These are phyloP conservation scores for Netelia inedita DNA, from an alignment of 2,888 invertebrate genomes.

Conservation along the genomic window DNA sequence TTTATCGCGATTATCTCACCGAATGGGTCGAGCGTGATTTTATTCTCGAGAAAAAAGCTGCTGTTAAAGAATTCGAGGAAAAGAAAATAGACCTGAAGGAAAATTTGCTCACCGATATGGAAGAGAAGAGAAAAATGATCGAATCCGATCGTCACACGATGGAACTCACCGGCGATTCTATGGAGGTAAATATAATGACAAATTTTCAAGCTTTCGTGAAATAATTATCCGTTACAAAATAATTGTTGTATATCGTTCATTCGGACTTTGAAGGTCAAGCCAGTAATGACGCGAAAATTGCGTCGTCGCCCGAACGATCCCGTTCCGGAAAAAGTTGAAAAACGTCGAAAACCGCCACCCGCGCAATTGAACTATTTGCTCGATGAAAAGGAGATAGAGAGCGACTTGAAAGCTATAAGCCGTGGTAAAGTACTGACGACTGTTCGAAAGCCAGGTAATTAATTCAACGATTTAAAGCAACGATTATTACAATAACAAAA, in stretches of 20 bases:
- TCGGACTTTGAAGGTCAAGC: conserved; percentile 89
- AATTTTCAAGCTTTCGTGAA: not conserved
- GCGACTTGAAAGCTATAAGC: conserved; percentile 93
- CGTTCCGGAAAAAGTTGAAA: conserved; percentile 93
- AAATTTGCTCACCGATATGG: conserved; percentile 95
- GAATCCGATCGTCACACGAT: conserved; percentile 95
- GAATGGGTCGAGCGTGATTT: conserved; percentile 96
- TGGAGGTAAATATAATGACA: conserved; percentile 87
- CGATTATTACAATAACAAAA: not conserved
- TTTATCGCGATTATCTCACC: conserved; percentile 92
- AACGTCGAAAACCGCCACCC: conserved; percentile 93
- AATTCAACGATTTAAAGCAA: conserved; percentile 5
- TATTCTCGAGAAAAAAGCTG: conserved; percentile 94
- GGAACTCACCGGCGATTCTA: conserved; percentile 95
- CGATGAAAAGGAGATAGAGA: conserved; percentile 95
- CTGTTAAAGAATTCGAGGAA: conserved; percentile 97
- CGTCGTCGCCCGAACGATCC: conserved; percentile 97
- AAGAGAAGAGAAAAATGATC: conserved; percentile 95
- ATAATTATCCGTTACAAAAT: not conserved
- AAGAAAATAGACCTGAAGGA: conserved; percentile 96
- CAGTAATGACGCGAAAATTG: conserved; percentile 97
- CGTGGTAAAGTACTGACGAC: conserved; percentile 87
- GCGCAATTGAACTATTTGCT: conserved; percentile 95
- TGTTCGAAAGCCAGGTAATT: conserved; percentile 86
- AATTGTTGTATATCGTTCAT: conserved; percentile 42